A percentile compares a stretch with the other conserved stretches of the same genome.
Conservation (phyloP, 2,113 vertebrate genomes). For the Leiothrix lutea region DNA sequence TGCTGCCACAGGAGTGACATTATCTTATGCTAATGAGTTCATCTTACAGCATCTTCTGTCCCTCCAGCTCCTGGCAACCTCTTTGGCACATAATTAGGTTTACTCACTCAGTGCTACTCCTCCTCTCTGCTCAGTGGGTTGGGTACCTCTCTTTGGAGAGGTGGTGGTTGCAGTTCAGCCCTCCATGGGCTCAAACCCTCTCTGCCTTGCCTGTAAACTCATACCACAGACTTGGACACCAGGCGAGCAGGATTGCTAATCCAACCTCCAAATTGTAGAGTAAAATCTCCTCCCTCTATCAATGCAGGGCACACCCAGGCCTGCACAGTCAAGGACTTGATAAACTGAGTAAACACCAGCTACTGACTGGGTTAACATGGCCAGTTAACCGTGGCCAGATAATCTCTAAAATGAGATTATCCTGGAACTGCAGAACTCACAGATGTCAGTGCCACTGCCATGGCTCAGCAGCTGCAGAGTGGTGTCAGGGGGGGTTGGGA, state of each 20-base stretch:
- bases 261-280: background rate
- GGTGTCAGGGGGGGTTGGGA: background rate
- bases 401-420: background rate
- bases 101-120: rapidly evolving
- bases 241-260: background rate
- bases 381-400: background rate
- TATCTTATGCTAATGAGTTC: background rate
- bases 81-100: background rate
- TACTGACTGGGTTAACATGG: background rate
- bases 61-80: background rate
- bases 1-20: background rate
- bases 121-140: background rate
- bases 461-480: background rate
- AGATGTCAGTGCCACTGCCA: rapidly evolving
- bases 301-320: background rate
- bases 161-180: background rate
- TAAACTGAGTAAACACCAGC: background rate
- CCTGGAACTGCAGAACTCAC: background rate
- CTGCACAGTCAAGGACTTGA: background rate
- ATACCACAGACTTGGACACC: background rate
- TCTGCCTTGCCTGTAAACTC: background rate
- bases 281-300: background rate
- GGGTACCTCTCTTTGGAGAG: background rate
- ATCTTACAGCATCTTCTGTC: background rate
- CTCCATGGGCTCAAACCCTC: background rate